These are phyloP conservation scores for Pasiphila rectangulata DNA, from an alignment of 2,888 invertebrate genomes.

Conservation along the genomic window DNA sequence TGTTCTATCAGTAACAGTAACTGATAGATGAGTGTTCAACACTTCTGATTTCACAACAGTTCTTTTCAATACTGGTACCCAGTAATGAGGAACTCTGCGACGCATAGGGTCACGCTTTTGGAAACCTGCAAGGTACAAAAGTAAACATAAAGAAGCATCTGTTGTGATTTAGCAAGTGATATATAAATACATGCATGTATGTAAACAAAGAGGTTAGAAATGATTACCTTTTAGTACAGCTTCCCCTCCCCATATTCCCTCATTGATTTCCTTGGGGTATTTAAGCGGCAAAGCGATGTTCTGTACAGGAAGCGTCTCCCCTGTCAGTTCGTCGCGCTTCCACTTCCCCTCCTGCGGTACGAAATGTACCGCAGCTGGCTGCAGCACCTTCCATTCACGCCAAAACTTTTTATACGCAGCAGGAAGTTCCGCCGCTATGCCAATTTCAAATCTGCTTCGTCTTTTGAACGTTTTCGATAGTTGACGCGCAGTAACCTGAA, in stretches of 20 bases:
- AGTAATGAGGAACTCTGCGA: slow-evolving; percentile 90
- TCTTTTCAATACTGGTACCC: slow-evolving; percentile 90
- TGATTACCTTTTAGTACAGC: slow-evolving; percentile 90
- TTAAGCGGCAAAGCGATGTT: slow-evolving; percentile 88
- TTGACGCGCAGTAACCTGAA: slow-evolving; percentile 71
- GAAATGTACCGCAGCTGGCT: slow-evolving; percentile 84
- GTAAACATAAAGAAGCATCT: neutral
- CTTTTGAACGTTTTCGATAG: slow-evolving; percentile 75
- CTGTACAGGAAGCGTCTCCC: slow-evolving; percentile 86
- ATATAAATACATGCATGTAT: too few species aligned
- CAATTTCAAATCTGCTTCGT: slow-evolving; percentile 82
- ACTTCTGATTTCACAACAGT: slow-evolving; percentile 95
- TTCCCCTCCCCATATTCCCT: slow-evolving; percentile 98
- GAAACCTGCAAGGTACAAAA: slow-evolving; percentile 75
- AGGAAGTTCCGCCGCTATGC: slow-evolving; percentile 86
- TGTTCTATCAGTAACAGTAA: slow-evolving; percentile 91
- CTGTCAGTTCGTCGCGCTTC: slow-evolving; percentile 86
- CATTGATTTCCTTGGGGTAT: slow-evolving; percentile 88
- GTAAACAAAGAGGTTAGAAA: neutral
- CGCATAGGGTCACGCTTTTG: slow-evolving; percentile 81
- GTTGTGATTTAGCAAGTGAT: too few species aligned
- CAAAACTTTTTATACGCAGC: slow-evolving; percentile 92
- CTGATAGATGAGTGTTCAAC: slow-evolving; percentile 89
- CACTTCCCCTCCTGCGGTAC: slow-evolving; percentile 87
- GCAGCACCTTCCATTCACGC: slow-evolving; percentile 88